Base-by-base conservation (phyloP, 2,888 invertebrate species). In the Calameuta idolon region DNA sequence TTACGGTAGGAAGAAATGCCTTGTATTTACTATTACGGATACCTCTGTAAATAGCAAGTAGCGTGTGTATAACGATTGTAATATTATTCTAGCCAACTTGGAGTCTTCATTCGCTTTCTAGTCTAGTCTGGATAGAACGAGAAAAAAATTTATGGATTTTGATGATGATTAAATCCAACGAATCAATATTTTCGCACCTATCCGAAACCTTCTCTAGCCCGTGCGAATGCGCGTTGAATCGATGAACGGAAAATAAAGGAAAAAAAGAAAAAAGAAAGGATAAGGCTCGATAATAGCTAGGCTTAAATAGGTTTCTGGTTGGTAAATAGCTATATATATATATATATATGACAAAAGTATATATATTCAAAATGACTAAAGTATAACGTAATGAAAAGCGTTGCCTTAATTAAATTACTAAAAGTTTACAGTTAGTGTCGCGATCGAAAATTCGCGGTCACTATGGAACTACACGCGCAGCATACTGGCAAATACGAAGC, bases 331-430 rank as follows among this genome's bases (percentile, higher is more conserved):
- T 73, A 76, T 69, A 69, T 69, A 15, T 80, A 85, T 85, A 88
- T 84, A 79, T 82, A 79, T 85, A 79, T 77, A 83, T 79, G 76
- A 85, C 81, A 83, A 82, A 82, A 80, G 12, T 37, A 37, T 37
- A 37, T 40, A 40, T 40, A 40, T 40, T 40, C 15, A 40, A 40
- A 40, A 40, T 40, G 40, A 40, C 40, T 40, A 79, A 77, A 81
- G 81, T 84, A 81, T 83, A 85, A 77, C 78, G 79, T 86, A 86
- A 86, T 31, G 80, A 84, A 88, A 85, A 84, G 78, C 88, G 89
- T 88, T 90, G 90, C 90, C 90, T 90, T 90, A 89, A 87, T 86
- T 89, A 88, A 89, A 88, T 89, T 89, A 88, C 88, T 88, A 82
- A 80, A 77, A 82, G 31, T 35, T 69, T 69, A 69, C 33, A 69